phyloP scores from a whole-genome alignment of 1,140 invertebrate species.

The Armadillidium nasatum region DNA sequence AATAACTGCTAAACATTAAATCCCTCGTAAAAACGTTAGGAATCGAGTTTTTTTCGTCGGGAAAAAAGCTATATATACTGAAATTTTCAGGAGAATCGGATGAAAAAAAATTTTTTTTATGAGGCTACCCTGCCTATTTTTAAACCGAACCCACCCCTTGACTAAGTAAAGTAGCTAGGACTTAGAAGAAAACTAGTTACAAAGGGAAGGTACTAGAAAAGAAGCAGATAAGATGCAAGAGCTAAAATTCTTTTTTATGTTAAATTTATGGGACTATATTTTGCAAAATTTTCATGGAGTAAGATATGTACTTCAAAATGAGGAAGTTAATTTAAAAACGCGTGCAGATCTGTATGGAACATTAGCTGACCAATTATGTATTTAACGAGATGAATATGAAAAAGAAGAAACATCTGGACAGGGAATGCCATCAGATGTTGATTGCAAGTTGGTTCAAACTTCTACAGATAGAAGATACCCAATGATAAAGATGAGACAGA shows the following conservation, averaged over 20 bases:
- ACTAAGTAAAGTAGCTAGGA: too few relatives aligned
- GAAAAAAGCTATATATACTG: too few relatives aligned
- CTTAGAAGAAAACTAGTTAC: too few relatives aligned
- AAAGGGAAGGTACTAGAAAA: too few relatives aligned
- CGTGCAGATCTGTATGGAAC: conserved; percentile 34
- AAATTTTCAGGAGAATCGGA: too few relatives aligned
- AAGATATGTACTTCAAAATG: conserved; percentile 41
- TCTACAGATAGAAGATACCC: conserved; percentile 32
- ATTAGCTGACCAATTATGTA: conserved; percentile 33
- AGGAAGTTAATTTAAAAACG: conserved; percentile 40
- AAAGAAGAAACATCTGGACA: conserved; percentile 25
- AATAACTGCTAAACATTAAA: too few relatives aligned
- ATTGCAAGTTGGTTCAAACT: conserved; percentile 33
- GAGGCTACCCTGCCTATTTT: too few relatives aligned
- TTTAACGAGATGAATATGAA: conserved; percentile 38
- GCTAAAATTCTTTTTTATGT: conserved; percentile 45
- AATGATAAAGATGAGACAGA: conserved; percentile 42
- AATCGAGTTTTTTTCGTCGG: too few relatives aligned
- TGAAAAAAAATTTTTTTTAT: too few relatives aligned
- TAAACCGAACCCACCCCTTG: too few relatives aligned
- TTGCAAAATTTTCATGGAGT: conserved; percentile 42
- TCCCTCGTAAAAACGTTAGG: too few relatives aligned
- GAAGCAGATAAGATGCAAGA: conserved; percentile 39
- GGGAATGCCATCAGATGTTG: conserved; percentile 29
- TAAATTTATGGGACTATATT: conserved; percentile 38